Base-by-base conservation (phyloP, 2,888 invertebrate species). In the Agonopterix alstromeriana region DNA sequence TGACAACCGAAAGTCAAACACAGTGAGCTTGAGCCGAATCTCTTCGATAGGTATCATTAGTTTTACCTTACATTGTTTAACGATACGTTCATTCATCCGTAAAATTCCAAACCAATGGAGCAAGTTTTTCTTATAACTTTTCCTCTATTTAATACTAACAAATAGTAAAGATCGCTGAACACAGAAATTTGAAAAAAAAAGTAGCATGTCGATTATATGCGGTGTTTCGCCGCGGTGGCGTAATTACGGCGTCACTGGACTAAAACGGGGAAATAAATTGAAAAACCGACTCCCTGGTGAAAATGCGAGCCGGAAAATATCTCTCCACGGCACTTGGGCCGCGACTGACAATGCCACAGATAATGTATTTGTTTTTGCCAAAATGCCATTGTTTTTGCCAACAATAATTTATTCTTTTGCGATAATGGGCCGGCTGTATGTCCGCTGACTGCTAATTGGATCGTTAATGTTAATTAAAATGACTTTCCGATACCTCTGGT, bases 221-320 rank as follows among this genome's bases (percentile, higher is more conserved):
- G 40, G 40, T 40, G 14, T 9, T 8, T 8, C 45, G 64, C 73
- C 72, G 60, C 68, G 67, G 65, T 65, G 63, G 67, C 70, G 77
- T 82, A 82, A 86, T 84, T 82, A 84, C 79, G 73, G 71, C 78
- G 72, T 78, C 82, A 81, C 73, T 80, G 74, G 70, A 73, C 74
- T 79, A 81, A 83, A 85, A 82, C 80, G 76, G 69, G 69, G 80
- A 82, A 27, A 86, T 84, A 82, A 85, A 86, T 84, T 85, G 82
- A 84, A 85, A 84, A 84, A 77, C 77, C 77, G 67, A 70, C 73
- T 76, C 71, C 71, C 47, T 74, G 70, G 76, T 77, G 73, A 81
- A 82, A 81, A 81, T 78, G 63, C 27, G 27, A 67, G 70, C 69
- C 70, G 71, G 77, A 77, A 77, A 77, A 82, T 79, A 78, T 79